Evolutionary conservation across 1,140 invertebrate genomes (phyloP).

Genomic region (Sarcophaga peregrina): DNA sequence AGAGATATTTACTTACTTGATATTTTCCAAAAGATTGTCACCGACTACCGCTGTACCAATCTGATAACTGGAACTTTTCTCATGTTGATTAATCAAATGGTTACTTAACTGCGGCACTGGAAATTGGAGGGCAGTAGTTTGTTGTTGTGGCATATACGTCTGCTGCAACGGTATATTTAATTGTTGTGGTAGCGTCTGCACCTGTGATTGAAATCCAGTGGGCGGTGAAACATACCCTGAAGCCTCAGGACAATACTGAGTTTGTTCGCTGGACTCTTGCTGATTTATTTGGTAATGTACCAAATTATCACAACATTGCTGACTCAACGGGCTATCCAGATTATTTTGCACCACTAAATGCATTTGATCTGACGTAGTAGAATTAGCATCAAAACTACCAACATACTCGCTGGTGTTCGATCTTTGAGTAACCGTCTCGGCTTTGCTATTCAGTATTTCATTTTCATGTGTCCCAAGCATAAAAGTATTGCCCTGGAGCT

Average conservation of each 20-base stretch:
- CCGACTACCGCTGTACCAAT: constrained; percentile 54
- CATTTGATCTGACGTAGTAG: constrained; percentile 36
- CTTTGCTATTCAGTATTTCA: constrained; percentile 32
- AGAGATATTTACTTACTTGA: constrained; percentile 53
- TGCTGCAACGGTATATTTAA: constrained; percentile 47
- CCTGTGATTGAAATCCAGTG: neutral
- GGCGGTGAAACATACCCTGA: neutral
- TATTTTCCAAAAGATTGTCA: constrained; percentile 58
- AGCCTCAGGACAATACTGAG: neutral
- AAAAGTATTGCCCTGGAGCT: constrained; percentile 4
- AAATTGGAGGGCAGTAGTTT: neutral
- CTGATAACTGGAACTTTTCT: constrained; percentile 61
- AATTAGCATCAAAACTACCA: constrained; percentile 35
- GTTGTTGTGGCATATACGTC: constrained; percentile 43
- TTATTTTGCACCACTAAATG: neutral
- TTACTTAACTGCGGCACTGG: constrained; percentile 32
- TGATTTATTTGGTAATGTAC: constrained; percentile 21
- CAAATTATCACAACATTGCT: neutral
- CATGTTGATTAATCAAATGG: constrained; percentile 48
- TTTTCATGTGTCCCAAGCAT: constrained; percentile 42
- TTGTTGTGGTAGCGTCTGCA: constrained; percentile 24
- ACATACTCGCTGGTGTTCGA: constrained; percentile 7
- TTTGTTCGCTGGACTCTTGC: neutral
- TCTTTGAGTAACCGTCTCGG: constrained; percentile 26
- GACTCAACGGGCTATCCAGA: neutral